Evolutionary conservation across 2,113 vertebrate genomes (phyloP).

Genomic region (Prochilodus magdalenae): DNA sequence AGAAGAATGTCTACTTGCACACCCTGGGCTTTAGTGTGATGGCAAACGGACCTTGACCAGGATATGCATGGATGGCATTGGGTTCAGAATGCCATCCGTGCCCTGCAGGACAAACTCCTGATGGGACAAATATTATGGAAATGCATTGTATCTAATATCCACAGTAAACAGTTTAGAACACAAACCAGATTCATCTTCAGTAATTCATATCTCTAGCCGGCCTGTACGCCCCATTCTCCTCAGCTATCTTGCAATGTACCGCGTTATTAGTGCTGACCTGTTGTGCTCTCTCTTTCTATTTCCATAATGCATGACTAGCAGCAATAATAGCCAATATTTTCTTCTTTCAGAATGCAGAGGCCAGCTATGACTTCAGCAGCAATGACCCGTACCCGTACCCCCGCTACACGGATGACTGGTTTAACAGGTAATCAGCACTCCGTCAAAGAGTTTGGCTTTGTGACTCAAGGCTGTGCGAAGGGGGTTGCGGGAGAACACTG

Average conservation of each 20-base stretch:
- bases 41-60: too few species aligned
- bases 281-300: not conserved
- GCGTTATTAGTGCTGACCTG: conserved; percentile 27
- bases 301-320: conserved; percentile 20
- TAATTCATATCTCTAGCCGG: not conserved
- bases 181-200: not conserved
- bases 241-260: not conserved
- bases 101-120: too few species aligned
- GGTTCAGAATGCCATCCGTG: too few species aligned
- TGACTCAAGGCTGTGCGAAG: not conserved
- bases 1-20: too few species aligned
- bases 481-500: not conserved
- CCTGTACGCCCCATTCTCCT: not conserved
- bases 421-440: conserved; percentile 90
- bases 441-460: conserved; percentile 3
- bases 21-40: too few species aligned
- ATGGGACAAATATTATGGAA: not conserved
- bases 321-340: conserved; percentile 58
- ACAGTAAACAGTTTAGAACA: too few species aligned
- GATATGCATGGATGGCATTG: too few species aligned
- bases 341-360: conserved; percentile 93
- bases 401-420: conserved; percentile 99
- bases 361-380: conserved; percentile 99
- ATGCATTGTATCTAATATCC: not conserved
- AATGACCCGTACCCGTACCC: conserved; percentile 97